A percentile compares a stretch with the other conserved stretches of the same genome.
These are phyloP conservation scores for Sebastes matsubarae DNA, from an alignment of 2,797 vertebrate genomes.

Conservation along the genomic window DNA sequence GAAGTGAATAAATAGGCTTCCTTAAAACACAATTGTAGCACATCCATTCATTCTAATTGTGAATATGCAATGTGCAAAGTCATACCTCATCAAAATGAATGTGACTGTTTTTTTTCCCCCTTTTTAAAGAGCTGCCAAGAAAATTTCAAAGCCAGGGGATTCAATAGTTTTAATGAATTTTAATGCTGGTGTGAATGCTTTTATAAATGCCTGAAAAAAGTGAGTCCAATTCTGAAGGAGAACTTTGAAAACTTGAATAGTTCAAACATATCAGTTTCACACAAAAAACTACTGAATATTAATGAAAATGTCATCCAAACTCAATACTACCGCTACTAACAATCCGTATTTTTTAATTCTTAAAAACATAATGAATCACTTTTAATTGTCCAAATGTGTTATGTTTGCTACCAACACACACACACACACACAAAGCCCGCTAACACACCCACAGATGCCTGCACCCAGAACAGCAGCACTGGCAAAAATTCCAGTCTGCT, in stretches of 20 bases:
- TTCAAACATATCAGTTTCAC: not conserved
- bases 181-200: not conserved
- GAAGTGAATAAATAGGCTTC: not conserved
- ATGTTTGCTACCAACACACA: not conserved
- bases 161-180: not conserved
- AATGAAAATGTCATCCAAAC: not conserved
- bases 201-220: not conserved
- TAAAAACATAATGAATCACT: not conserved
- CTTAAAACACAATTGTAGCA: not conserved
- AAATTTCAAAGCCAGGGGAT: not conserved
- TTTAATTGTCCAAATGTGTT: not conserved
- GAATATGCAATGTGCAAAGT: not conserved
- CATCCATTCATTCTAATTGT: not conserved
- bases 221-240: not conserved
- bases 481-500: conserved; percentile 8
- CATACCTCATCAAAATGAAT: not conserved
- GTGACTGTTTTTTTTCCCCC: not conserved
- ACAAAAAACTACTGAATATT: not conserved
- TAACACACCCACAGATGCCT: conserved; percentile 10
- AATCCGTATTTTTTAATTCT: not conserved
- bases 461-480: conserved; percentile 10
- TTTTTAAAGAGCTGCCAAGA: not conserved
- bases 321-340: not conserved
- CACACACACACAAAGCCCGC: not conserved
- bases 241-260: not conserved